Base-by-base conservation (phyloP, 2,797 vertebrate genomes). In the Zalophus californianus region DNA sequence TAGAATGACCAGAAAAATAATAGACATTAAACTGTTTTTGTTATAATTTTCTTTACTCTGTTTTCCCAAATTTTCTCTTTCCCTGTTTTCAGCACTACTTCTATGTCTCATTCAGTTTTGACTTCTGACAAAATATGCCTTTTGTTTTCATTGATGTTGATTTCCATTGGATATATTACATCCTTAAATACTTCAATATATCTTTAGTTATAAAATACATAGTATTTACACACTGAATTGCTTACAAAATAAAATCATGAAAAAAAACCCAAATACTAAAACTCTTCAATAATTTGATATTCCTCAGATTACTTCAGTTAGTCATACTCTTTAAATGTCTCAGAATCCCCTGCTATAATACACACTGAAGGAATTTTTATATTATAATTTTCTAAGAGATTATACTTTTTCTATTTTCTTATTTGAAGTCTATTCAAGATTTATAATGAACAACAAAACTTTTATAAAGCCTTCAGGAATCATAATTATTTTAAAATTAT, bases 241-340 rank as follows among this genome's bases (percentile, higher is more conserved):
- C 95, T 97, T 50, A 77, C n/a, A 97, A 96, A 96, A 80, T 95
- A 83, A 93, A 96, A 52, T 48, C 86, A 94, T 96, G 96, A 94
- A 35, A 96, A 72, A 68, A 97, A 97, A 94, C 23, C 41, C 62
- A 97, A 98, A 98, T 96, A 94, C n/a, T 97, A 96, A 98, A 66
- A 52, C 79, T 62, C 54, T 94, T 93, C 94, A 98, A 97, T 91
- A 72, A 97, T 97, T 96, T 96, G 78, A 91, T 94, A 97, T 96
- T 93, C 89, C 86, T 98, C 44, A 50, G n/a, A 44, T 96, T 89
- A 95, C 86, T 97, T 96, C 96, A 91, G 70, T 25, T 38, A 97
- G 97, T 96, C 82, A 96, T 80, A 86, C 48, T 29, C 75, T 52
- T 94, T 79, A 35, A 38, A 56, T 62, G 23, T n/a, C 20, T 97